Percentiles rank a stretch among this genome's conserved stretches.
phyloP scores from a whole-genome alignment of 1,140 invertebrate species.

The Mya arenaria region DNA sequence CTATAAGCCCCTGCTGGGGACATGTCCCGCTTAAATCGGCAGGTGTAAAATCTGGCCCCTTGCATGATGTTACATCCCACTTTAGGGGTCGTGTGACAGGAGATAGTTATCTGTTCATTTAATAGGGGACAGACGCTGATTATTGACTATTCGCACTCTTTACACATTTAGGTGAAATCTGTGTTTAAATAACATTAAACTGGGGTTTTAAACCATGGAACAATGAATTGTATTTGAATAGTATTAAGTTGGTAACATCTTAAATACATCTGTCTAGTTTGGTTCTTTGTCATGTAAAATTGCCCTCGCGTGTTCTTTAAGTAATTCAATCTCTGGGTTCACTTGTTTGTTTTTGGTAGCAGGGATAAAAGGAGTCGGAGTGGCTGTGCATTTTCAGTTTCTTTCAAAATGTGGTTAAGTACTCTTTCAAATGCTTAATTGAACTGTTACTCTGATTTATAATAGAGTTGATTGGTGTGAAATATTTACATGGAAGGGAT shows the following conservation, averaged over 20 bases:
- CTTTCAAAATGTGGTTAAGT: constrained; percentile 3
- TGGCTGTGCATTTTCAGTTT: neutral
- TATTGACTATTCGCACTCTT: constrained; percentile 1
- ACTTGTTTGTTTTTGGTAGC: neutral
- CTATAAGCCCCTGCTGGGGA: too few relatives aligned
- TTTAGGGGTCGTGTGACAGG: neutral
- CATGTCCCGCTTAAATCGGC: too few relatives aligned
- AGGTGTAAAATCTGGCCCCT: neutral
- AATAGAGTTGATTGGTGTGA: too few relatives aligned
- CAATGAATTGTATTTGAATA: neutral
- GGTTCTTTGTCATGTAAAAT: constrained; percentile 47
- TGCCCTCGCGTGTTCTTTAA: neutral
- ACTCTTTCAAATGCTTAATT: too few relatives aligned
- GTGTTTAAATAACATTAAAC: neutral
- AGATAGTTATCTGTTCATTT: neutral
- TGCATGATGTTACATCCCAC: neutral
- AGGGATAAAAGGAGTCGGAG: neutral
- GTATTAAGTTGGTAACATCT: too few relatives aligned
- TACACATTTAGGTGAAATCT: neutral
- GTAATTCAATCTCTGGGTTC: constrained; percentile 13
- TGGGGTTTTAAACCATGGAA: neutral
- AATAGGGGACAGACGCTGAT: neutral
- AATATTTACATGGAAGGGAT: too few relatives aligned
- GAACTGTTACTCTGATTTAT: too few relatives aligned
- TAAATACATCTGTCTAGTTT: neutral